Base-by-base conservation (phyloP, 2,113 vertebrate genomes). In the Hydrolagus affinis region DNA sequence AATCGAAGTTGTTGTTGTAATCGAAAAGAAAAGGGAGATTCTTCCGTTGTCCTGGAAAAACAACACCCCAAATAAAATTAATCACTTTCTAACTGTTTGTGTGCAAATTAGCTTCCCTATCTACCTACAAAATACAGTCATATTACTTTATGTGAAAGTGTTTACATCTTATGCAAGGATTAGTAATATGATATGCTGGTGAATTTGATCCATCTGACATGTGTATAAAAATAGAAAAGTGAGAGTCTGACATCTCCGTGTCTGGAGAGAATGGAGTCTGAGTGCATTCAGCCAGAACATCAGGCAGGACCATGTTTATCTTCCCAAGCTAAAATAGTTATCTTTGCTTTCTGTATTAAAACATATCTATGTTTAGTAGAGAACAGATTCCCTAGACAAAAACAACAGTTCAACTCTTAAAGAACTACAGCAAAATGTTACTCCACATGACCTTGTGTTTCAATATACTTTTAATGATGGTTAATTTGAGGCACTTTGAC, bases 251-350 rank as follows among this genome's bases (percentile, higher is more conserved):
- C 2, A 8, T 1, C 73, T 9, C 60, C 30, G 78, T 66, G 78
- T 64, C 25, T 83, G 78, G 28, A 60, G 66, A 83, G 28, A 83
- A 14, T 66, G 25, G 10, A 17, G n/a, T 1, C 77, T 11, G 30
- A 66, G 44, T 44, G 44, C 44, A 44, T 44, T 44, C 44, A 44
- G 60, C 60, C 78, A 66, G 30, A 2, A 30, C 4, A 64, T 28
- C 19, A 83, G 62, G 62, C 62, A 28, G 60, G 19, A 30, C 44
- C 62, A 32, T 83, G 78, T 83, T 83, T 83, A 83, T 83, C 78
- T 83, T 83, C 78, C 78, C 78, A 83, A 83, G 78, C 78, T 83
- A 83, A 83, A 83, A 83, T 83, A 83, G 62, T 25, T 14, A 64
- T 28, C 76, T 28, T 62, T 64, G n/a, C 59, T 28, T 25, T 28